Evolutionary conservation across 2,888 invertebrate genomes (phyloP).

Genomic region (Chromoteleia sp.): DNA sequence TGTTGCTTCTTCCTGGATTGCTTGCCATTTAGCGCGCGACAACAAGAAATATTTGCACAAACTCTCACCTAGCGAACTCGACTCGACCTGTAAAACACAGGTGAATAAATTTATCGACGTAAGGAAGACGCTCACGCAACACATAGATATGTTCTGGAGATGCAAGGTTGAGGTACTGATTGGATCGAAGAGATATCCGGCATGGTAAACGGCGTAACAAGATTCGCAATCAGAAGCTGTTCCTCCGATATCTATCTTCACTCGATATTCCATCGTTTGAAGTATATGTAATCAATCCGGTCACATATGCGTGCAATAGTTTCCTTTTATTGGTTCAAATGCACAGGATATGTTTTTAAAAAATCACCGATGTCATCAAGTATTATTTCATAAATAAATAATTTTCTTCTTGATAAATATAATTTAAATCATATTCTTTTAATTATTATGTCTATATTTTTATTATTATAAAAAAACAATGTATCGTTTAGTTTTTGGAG

Average conservation of each 20-base stretch:
- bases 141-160: conserved; percentile 64
- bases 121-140: conserved; percentile 68
- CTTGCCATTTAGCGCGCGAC: conserved; percentile 66
- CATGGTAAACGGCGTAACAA: conserved; percentile 72
- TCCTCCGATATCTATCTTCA: conserved; percentile 73
- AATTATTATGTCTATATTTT: too few species aligned
- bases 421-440: too few species aligned
- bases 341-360: conserved; percentile 30
- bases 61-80: conserved; percentile 69
- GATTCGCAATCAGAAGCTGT: conserved; percentile 75
- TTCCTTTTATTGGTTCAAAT: conserved; percentile 72
- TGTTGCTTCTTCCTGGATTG: conserved; percentile 52
- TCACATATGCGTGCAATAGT: conserved; percentile 62
- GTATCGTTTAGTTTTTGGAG: too few species aligned
- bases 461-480: too few species aligned
- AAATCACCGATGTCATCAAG: conserved; percentile 1
- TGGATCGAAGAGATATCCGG: conserved; percentile 72
- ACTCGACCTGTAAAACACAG: conserved; percentile 71
- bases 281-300: conserved; percentile 56
- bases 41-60: conserved; percentile 73
- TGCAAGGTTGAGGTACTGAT: conserved; percentile 71
- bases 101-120: conserved; percentile 75
- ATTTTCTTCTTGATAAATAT: too few species aligned
- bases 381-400: not conserved
- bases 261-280: conserved; percentile 73